Evolutionary conservation across 1,140 invertebrate genomes (phyloP).

Genomic region (Aleiodes sp.): DNA sequence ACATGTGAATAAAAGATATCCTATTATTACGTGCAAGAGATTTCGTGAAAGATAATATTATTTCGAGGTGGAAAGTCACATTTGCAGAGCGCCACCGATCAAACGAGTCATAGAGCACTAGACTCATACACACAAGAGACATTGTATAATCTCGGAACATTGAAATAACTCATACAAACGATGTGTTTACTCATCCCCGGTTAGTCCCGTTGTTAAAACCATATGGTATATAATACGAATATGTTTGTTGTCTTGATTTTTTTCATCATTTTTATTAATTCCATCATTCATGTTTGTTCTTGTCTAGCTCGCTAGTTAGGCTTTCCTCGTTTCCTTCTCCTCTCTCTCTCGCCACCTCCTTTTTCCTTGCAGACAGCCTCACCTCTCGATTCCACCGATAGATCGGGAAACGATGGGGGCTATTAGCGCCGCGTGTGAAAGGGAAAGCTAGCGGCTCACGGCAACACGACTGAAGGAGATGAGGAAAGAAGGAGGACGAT

Average conservation of each 20-base stretch:
- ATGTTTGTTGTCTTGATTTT: no score
- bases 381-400: constrained; percentile 44
- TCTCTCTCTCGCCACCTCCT: neutral
- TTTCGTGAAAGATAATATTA: constrained; percentile 5
- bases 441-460: constrained; percentile 60
- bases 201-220: constrained; percentile 14
- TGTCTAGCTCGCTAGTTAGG: neutral
- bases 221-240: constrained; percentile 17
- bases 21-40: neutral
- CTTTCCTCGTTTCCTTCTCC: neutral
- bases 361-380: constrained; percentile 13
- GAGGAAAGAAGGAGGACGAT: constrained; percentile 24
- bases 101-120: constrained; percentile 22
- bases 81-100: neutral
- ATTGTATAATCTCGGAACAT: neutral
- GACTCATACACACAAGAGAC: constrained; percentile 14
- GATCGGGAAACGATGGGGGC: constrained; percentile 62
- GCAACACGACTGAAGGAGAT: constrained; percentile 41
- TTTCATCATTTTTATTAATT: neutral
- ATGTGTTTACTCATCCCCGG: neutral
- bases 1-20: constrained; percentile 14
- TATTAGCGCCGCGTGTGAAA: constrained; percentile 64
- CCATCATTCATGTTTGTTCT: neutral
- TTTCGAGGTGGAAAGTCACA: constrained; percentile 28
- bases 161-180: neutral